phyloP scores from a whole-genome alignment of 2,113 vertebrate species.

The Hiodon tergisus region DNA sequence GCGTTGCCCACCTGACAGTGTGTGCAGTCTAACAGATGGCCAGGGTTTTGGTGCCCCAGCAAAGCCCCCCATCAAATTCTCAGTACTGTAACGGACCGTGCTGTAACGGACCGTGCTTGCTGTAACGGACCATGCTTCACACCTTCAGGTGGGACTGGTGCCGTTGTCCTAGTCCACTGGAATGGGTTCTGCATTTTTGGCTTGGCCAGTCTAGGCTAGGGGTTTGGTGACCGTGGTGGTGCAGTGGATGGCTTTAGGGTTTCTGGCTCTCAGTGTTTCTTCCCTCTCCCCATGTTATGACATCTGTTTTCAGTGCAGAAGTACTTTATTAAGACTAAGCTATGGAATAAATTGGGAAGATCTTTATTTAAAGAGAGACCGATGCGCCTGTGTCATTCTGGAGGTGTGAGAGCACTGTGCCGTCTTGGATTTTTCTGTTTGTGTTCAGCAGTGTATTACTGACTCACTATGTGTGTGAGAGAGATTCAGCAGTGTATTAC shows the following conservation, averaged over 20 bases:
- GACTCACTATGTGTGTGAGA: too few species aligned
- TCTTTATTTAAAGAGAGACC: background rate
- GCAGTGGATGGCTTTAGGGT: background rate
- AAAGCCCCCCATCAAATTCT: background rate
- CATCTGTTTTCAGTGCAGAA: background rate
- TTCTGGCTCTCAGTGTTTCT: background rate
- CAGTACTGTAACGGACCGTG: background rate
- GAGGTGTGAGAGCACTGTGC: background rate
- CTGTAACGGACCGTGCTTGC: too few species aligned
- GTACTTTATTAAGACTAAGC: background rate
- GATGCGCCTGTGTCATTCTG: background rate
- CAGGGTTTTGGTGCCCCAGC: background rate
- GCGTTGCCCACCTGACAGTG: background rate
- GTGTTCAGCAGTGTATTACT: background rate
- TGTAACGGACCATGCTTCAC: too few species aligned
- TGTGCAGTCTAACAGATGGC: background rate
- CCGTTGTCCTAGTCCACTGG: too few species aligned
- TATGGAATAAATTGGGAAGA: background rate
- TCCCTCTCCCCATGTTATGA: too few species aligned
- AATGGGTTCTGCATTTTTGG: background rate
- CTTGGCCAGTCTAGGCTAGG: conserved; percentile 10
- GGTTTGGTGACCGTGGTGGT: background rate
- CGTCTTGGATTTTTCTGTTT: background rate
- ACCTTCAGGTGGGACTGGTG: too few species aligned
- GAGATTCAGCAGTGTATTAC: too few species aligned